These are phyloP conservation scores for Halichoeres trimaculatus DNA, from an alignment of 2,113 vertebrate species.

Conservation along the genomic window DNA sequence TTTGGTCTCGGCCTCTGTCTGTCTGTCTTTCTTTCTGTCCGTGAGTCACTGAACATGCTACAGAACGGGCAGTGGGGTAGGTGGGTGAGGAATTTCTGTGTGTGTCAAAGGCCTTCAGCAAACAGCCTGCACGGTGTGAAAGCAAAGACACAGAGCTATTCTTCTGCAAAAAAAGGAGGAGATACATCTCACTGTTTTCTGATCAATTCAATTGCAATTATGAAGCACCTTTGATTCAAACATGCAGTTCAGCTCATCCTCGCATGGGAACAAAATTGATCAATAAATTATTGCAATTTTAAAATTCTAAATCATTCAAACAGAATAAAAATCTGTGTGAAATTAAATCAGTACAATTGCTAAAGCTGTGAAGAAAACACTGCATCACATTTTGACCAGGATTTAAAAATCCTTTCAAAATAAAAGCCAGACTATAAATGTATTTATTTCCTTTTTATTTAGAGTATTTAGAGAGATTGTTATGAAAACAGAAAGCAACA, in stretches of 20 bases:
- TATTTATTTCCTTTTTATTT: too few relatives aligned
- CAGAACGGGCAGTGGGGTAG: conserved; percentile 44
- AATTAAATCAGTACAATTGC: too few relatives aligned
- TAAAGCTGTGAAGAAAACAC: too few relatives aligned
- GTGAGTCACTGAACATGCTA: conserved; percentile 30
- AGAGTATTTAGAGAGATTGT: too few relatives aligned
- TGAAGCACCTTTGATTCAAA: background rate
- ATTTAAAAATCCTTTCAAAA: too few relatives aligned
- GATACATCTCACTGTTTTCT: background rate
- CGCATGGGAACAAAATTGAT: background rate
- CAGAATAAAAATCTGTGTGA: too few relatives aligned
- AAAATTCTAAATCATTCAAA: too few relatives aligned
- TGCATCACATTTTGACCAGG: too few relatives aligned
- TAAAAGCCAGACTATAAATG: too few relatives aligned
- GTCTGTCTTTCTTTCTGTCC: conserved; percentile 42
- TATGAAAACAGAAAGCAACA: background rate
- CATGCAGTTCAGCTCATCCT: background rate
- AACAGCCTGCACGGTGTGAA: conserved; percentile 77
- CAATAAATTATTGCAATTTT: background rate
- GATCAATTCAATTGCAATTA: background rate
- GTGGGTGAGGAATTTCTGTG: conserved; percentile 82
- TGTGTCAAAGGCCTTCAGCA: conserved; percentile 78
- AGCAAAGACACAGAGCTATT: conserved; percentile 59
- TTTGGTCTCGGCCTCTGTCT: conserved; percentile 63
- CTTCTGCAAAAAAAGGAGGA: conserved; percentile 9